Evolutionary conservation across 1,140 invertebrate genomes (phyloP).

Genomic region (Drosophila grimshawi): DNA sequence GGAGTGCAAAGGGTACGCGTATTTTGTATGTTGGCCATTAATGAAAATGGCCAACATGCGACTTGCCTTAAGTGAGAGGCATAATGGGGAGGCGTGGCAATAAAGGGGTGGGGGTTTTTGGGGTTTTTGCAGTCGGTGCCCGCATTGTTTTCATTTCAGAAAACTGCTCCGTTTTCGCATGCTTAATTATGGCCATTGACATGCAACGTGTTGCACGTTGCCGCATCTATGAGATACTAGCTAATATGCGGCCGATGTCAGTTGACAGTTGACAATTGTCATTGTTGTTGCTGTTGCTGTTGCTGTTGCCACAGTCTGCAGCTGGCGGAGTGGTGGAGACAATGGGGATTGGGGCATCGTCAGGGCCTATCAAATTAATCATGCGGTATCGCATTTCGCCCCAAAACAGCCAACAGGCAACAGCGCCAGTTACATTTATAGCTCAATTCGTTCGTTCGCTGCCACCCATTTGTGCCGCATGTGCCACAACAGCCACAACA

Average conservation of each 20-base stretch:
- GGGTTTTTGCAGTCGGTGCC: conserved; percentile 30
- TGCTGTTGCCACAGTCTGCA: neutral
- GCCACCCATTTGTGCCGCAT: conserved; percentile 38
- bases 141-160: conserved; percentile 78
- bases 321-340: neutral
- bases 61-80: neutral
- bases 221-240: conserved; percentile 58
- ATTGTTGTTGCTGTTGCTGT: conserved; percentile 25
- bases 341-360: too few species aligned
- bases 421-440: conserved; percentile 64
- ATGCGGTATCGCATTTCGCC: conserved; percentile 79
- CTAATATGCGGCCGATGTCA: conserved; percentile 59
- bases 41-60: conserved; percentile 74
- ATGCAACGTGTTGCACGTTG: conserved; percentile 75
- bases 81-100: neutral
- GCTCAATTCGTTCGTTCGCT: conserved; percentile 59
- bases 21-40: conserved; percentile 62
- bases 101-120: too few species aligned
- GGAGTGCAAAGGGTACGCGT: conserved; percentile 39
- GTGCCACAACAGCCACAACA: conserved; percentile 16
- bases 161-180: conserved; percentile 74
- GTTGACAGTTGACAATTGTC: conserved; percentile 8
- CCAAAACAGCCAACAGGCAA: conserved; percentile 33
- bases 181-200: conserved; percentile 81
- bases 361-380: conserved; percentile 76